phyloP scores from a whole-genome alignment of 1,140 invertebrate species.

The Drosophila neocordata region DNA sequence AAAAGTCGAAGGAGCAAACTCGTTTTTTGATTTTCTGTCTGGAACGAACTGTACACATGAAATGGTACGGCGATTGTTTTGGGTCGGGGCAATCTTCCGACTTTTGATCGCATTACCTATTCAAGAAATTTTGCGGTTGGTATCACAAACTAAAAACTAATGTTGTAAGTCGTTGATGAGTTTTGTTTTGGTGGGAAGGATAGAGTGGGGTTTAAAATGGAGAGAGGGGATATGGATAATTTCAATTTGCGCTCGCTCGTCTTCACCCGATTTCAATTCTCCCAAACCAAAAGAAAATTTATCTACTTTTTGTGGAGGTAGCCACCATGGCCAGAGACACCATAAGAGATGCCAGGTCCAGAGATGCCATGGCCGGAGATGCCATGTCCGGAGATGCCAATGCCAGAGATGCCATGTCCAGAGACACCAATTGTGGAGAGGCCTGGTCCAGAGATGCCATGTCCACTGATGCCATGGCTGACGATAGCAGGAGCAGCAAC shows the following conservation, averaged over 20 bases:
- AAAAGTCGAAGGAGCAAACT: conserved; percentile 75
- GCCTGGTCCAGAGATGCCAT: conserved; percentile 36
- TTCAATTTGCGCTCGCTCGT: conserved; percentile 61
- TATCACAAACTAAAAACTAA: conserved; percentile 81
- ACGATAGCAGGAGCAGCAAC: conserved; percentile 52
- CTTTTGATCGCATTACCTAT: conserved; percentile 27
- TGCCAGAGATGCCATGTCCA: conserved; percentile 12
- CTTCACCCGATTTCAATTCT: conserved; percentile 62
- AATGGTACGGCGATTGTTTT: conserved; percentile 31
- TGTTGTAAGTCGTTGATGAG: conserved; percentile 74
- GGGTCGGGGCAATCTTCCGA: conserved; percentile 54
- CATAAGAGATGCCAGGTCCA: conserved; percentile 49
- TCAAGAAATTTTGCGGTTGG: conserved; percentile 68
- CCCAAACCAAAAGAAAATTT: conserved; percentile 53
- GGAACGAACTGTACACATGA: conserved; percentile 69
- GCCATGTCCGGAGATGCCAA: conserved; percentile 17
- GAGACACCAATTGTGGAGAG: conserved; percentile 23
- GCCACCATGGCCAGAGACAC: conserved; percentile 67
- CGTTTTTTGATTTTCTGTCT: conserved; percentile 58
- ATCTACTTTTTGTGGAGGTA: conserved; percentile 81
- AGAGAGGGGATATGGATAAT: conserved; percentile 35
- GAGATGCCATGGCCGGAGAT: no score
- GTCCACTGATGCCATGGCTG: conserved; percentile 50
- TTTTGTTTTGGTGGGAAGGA: conserved; percentile 40
- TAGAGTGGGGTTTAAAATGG: conserved; percentile 6